Evolutionary conservation across 2,888 invertebrate species (phyloP).

Genomic region (Nymphalis c-album): DNA sequence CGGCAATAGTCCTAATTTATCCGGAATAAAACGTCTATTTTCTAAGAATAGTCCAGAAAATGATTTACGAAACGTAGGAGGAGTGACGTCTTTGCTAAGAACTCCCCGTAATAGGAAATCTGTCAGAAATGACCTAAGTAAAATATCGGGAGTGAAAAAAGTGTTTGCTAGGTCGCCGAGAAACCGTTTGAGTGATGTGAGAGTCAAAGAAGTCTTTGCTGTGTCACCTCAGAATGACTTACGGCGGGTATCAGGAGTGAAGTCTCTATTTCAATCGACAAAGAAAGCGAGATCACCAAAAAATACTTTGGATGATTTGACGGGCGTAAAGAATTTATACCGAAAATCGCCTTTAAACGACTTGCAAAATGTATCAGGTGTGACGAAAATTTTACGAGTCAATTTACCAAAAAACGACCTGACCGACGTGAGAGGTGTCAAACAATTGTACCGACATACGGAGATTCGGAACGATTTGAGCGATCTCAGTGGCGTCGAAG

Average conservation of each 20-base stretch:
- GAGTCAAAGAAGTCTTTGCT: conserved; percentile 62
- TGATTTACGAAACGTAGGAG: conserved; percentile 54
- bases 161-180: conserved; percentile 59
- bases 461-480: conserved; percentile 42
- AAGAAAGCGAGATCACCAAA: conserved; percentile 50
- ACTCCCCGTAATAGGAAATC: conserved; percentile 57
- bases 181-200: conserved; percentile 60
- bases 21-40: conserved; percentile 57
- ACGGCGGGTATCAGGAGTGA: conserved; percentile 51
- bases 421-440: conserved; percentile 60
- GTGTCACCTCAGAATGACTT: conserved; percentile 56
- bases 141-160: conserved; percentile 65
- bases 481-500: conserved; percentile 66
- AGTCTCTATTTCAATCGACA: conserved; percentile 46
- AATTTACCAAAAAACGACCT: conserved; percentile 60
- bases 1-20: conserved; percentile 50
- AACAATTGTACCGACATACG: conserved; percentile 48
- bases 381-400: conserved; percentile 50
- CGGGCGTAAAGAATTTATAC: conserved; percentile 64
- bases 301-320: conserved; percentile 62
- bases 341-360: conserved; percentile 55
- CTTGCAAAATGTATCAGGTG: conserved; percentile 62
- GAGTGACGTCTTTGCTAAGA: conserved; percentile 50
- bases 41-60: conserved; percentile 52
- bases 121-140: conserved; percentile 61